These are phyloP conservation scores for Fistularia commersonii DNA, from an alignment of 2,797 vertebrate species.

Conservation along the genomic window DNA sequence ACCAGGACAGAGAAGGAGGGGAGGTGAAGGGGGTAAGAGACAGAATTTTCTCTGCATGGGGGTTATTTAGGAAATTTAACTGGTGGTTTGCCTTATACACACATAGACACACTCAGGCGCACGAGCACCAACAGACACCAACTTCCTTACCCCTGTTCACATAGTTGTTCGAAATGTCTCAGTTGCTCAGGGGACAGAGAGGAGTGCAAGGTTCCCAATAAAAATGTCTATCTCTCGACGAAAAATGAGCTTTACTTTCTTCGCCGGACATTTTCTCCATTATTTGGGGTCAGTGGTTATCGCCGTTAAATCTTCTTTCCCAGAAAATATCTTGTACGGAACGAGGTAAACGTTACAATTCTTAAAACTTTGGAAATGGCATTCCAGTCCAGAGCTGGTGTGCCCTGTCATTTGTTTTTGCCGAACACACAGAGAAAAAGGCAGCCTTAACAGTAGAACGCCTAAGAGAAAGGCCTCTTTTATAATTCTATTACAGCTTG, in stretches of 20 bases:
- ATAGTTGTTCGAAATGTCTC: conserved; percentile 71
- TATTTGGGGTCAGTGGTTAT: conserved; percentile 16
- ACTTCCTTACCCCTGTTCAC: conserved; percentile 54
- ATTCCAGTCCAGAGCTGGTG: conserved; percentile 55
- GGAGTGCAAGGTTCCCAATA: conserved; percentile 55
- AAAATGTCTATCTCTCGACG: conserved; percentile 49
- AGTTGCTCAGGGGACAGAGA: conserved; percentile 76
- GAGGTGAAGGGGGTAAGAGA: conserved; percentile 45
- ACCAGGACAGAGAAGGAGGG: conserved; percentile 49
- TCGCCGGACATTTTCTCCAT: conserved; percentile 1
- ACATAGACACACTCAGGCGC: not conserved
- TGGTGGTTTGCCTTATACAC: conserved; percentile 51
- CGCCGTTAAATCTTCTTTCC: conserved; percentile 3
- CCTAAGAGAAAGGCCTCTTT: conserved; percentile 60
- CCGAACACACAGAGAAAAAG: conserved; percentile 47
- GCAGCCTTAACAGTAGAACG: conserved; percentile 50
- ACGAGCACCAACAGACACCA: conserved; percentile 31
- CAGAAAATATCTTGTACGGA: conserved; percentile 7
- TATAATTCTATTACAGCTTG: conserved; percentile 70
- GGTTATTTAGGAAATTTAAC: conserved; percentile 76
- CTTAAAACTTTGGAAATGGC: conserved; percentile 40
- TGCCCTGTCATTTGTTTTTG: conserved; percentile 59
- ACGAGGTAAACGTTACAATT: conserved; percentile 45
- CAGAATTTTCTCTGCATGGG: conserved; percentile 71
- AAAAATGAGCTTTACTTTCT: conserved; percentile 31